Conservation (phyloP, 2,797 vertebrate genomes). For the Euthynnus affinis region DNA sequence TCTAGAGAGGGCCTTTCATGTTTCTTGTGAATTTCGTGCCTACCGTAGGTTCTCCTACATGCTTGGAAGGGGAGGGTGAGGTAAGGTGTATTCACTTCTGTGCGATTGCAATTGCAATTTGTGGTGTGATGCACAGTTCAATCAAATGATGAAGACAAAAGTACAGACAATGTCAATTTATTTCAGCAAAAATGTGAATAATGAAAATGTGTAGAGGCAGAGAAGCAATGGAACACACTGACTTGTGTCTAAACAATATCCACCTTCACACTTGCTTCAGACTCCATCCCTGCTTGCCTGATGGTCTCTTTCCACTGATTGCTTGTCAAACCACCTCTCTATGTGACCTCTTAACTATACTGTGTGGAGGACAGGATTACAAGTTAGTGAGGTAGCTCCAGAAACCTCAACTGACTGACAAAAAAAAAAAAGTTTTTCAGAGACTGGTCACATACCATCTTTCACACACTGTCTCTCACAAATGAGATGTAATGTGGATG, state of each 20-base stretch:
- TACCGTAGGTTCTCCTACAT: too few relatives aligned
- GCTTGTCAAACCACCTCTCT: conserved; percentile 37
- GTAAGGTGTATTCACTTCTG: too few relatives aligned
- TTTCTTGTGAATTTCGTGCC: too few relatives aligned
- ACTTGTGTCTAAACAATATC: conserved; percentile 34
- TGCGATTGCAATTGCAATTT: neutral
- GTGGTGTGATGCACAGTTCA: neutral
- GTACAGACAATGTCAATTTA: neutral
- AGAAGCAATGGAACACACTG: conserved; percentile 7
- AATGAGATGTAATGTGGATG: conserved; percentile 1
- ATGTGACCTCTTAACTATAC: conserved; percentile 52
- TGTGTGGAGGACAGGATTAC: conserved; percentile 39
- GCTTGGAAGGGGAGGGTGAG: too few relatives aligned
- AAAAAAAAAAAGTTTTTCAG: conserved; percentile 37
- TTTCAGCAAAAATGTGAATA: neutral
- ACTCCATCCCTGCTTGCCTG: conserved; percentile 24
- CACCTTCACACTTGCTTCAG: conserved; percentile 23
- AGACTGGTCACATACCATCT: conserved; percentile 28
- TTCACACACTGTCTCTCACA: conserved; percentile 12
- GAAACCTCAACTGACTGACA: conserved; percentile 32
- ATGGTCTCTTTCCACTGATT: conserved; percentile 43
- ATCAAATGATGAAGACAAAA: neutral
- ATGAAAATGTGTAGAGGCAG: conserved; percentile 5
- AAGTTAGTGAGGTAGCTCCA: conserved; percentile 24
- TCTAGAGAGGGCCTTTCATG: too few relatives aligned